Conservation (phyloP, 2,888 invertebrate genomes). For the Odontocerum albicorne region DNA sequence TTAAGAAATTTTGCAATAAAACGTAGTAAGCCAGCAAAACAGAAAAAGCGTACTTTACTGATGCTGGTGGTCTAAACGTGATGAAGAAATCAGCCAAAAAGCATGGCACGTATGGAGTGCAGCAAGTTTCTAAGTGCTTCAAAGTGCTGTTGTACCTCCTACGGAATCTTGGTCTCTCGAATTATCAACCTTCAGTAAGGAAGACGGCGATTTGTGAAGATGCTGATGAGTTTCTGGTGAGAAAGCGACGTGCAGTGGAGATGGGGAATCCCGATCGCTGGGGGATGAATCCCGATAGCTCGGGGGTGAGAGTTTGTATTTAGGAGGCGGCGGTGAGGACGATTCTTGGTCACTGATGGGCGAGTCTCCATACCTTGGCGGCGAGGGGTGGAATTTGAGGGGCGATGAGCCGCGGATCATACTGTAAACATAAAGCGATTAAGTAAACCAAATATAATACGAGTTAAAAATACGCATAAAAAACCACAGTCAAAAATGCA, state of each 20-base stretch:
- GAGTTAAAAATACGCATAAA: no score
- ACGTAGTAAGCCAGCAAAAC: no score
- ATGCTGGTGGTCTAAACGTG: no score
- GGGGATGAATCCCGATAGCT: not conserved
- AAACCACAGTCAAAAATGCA: no score
- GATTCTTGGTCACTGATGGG: slow-evolving; percentile 2
- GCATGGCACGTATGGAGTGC: no score
- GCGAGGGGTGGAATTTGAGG: not conserved
- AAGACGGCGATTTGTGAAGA: slow-evolving; percentile 1
- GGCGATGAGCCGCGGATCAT: slow-evolving; percentile 12
- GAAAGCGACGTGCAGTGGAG: slow-evolving; percentile 9
- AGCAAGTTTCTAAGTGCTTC: no score
- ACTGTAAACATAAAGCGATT: slow-evolving; percentile 3
- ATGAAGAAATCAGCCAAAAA: no score
- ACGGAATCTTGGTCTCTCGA: slow-evolving; percentile 9
- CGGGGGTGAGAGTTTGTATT: not conserved
- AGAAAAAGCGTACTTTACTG: no score
- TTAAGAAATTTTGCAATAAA: no score
- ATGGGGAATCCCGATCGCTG: not conserved
- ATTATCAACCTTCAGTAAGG: not conserved
- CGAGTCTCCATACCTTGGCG: slow-evolving; percentile 8
- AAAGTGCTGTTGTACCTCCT: slow-evolving; percentile 17
- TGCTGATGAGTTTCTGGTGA: slow-evolving; percentile 9
- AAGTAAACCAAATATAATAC: no score
- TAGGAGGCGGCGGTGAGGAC: not conserved